Conservation (phyloP, 2,113 vertebrate genomes). For the Tragelaphus imberbis region DNA sequence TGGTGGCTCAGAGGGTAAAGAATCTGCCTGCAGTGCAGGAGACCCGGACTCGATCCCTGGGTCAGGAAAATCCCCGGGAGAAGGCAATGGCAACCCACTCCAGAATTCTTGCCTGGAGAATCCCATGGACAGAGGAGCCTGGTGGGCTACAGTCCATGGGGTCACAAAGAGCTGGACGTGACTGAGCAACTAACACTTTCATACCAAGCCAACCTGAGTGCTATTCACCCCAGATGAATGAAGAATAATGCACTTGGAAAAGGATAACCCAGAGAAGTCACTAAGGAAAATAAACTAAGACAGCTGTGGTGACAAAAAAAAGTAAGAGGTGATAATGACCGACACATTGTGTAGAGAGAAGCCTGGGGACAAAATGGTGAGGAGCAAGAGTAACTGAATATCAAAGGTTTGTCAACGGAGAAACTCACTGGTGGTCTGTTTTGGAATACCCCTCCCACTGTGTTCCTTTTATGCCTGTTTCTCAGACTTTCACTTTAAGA, state of each 20-base stretch:
- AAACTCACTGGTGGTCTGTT: not conserved
- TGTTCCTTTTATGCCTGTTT: not conserved
- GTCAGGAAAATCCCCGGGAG: not conserved
- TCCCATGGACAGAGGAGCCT: not conserved
- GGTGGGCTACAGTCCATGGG: not conserved
- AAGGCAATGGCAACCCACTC: not conserved
- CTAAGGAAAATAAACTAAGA: not conserved
- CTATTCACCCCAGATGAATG: not conserved
- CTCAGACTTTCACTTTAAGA: not conserved
- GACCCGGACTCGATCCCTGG: not conserved
- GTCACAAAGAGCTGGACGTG: rapidly evolving
- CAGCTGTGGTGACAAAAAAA: not conserved
- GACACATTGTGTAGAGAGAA: not conserved
- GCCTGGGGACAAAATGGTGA: not conserved
- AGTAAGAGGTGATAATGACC: not conserved
- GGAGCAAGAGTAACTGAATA: not conserved
- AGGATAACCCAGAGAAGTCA: not conserved
- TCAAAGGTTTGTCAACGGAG: not conserved
- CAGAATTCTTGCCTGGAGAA: not conserved
- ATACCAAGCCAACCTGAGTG: not conserved
- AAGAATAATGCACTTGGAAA: not conserved
- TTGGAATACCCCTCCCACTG: too few relatives aligned
- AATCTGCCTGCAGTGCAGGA: not conserved
- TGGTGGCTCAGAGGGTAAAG: not conserved
- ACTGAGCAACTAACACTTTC: not conserved